phyloP scores from a whole-genome alignment of 1,140 invertebrate genomes.

The Acromyrmex charruanus region DNA sequence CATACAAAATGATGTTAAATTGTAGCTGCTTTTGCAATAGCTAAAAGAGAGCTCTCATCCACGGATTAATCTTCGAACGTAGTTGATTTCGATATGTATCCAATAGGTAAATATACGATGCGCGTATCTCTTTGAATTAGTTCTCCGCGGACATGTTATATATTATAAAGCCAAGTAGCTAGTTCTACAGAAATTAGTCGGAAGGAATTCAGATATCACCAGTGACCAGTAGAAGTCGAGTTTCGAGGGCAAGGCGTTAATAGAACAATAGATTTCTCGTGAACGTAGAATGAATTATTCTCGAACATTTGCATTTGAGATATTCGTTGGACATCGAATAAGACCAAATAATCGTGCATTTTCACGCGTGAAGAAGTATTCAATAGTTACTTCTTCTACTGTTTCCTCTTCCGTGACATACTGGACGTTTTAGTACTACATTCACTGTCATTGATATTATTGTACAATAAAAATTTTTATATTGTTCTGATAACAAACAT shows the following conservation, averaged over 20 bases:
- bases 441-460: not conserved
- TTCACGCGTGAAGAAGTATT: not conserved
- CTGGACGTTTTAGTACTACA: not conserved
- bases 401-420: no score
- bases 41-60: not conserved
- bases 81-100: constrained; percentile 4
- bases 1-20: not conserved
- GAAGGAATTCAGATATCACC: constrained; percentile 32
- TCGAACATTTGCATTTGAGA: constrained; percentile 65
- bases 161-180: constrained; percentile 1
- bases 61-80: constrained; percentile 15
- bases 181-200: constrained; percentile 41
- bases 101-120: not conserved
- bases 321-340: constrained; percentile 57
- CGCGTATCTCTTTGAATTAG: constrained; percentile 8
- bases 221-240: not conserved
- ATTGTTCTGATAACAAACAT: not conserved
- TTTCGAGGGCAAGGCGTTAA: constrained; percentile 47
- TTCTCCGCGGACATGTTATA: constrained; percentile 2
- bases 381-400: not conserved
- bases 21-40: not conserved
- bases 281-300: constrained; percentile 43
- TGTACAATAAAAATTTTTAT: not conserved
- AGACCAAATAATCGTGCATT: constrained; percentile 54
- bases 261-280: constrained; percentile 64